Evolutionary conservation across 1,140 invertebrate species (phyloP).

Genomic region (Pogonomyrmex barbatus): DNA sequence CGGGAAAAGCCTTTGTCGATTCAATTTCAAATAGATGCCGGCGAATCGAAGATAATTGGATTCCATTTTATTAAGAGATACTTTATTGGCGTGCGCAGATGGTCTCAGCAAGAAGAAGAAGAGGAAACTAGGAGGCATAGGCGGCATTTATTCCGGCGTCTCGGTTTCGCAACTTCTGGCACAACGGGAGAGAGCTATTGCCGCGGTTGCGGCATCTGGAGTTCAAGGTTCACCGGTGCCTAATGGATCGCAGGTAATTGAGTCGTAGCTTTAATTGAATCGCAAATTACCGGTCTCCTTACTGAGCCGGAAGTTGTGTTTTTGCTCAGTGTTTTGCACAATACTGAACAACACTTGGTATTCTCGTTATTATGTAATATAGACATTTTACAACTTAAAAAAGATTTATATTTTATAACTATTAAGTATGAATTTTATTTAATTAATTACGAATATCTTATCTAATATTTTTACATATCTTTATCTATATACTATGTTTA

Average conservation of each 20-base stretch:
- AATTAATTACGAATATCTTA: not conserved
- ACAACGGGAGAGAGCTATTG: conserved; percentile 87
- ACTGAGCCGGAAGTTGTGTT: not conserved
- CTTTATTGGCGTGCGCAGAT: conserved; percentile 83
- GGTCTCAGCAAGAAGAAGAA: conserved; percentile 88
- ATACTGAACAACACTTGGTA: not conserved
- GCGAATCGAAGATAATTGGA: conserved; percentile 58
- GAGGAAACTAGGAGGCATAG: conserved; percentile 87
- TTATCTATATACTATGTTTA: not conserved
- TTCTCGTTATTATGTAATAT: not conserved
- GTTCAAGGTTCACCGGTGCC: conserved; percentile 78
- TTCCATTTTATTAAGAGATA: conserved; percentile 60
- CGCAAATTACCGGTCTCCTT: not conserved
- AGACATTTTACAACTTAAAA: not conserved
- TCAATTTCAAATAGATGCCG: conserved; percentile 57
- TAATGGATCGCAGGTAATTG: conserved; percentile 83
- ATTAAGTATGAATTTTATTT: not conserved
- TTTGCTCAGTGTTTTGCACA: not conserved
- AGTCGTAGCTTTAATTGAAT: conserved; percentile 64
- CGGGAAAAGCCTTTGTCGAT: conserved; percentile 52
- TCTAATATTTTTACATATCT: not conserved
- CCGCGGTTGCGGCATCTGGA: conserved; percentile 78
- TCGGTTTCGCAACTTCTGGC: conserved; percentile 89
- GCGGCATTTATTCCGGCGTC: conserved; percentile 87
- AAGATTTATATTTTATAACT: not conserved